These are phyloP conservation scores for Clarias batrachus DNA, from an alignment of 2,113 vertebrate genomes.

Conservation along the genomic window DNA sequence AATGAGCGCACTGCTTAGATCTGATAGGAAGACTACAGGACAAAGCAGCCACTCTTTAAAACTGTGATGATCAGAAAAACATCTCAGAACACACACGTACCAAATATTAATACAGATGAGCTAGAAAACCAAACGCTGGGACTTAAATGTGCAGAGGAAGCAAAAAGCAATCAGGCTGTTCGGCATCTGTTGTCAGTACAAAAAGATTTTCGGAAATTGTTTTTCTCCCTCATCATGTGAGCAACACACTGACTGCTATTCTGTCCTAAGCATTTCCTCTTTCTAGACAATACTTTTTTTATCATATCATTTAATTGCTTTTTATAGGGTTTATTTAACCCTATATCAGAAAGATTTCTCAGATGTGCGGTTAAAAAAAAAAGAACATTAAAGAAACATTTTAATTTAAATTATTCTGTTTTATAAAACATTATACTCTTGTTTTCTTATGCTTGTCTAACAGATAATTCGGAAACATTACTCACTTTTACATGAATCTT, in stretches of 20 bases:
- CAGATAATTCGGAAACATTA: background rate
- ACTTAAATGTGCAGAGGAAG: slow-evolving; percentile 2
- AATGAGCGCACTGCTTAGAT: background rate
- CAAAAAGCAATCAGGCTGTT: background rate
- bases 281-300: background rate
- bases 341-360: background rate
- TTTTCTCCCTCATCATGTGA: slow-evolving; percentile 13
- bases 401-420: background rate
- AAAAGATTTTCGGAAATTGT: background rate
- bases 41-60: no score
- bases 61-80: background rate
- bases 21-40: background rate
- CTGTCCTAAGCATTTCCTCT: slow-evolving; percentile 40
- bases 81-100: background rate
- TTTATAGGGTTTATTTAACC: background rate
- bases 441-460: background rate
- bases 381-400: slow-evolving; percentile 17
- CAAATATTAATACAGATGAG: background rate
- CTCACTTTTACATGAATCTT: background rate
- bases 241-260: slow-evolving; percentile 24
- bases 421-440: background rate
- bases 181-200: slow-evolving; percentile 22
- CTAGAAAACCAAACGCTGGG: background rate
- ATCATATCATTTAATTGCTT: background rate
- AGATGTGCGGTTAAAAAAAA: background rate